Evolutionary conservation across 2,797 vertebrate genomes (phyloP), one percentile per base, ranked within the genome.

Genomic region (Pteronotus mesoamericanus): DNA sequence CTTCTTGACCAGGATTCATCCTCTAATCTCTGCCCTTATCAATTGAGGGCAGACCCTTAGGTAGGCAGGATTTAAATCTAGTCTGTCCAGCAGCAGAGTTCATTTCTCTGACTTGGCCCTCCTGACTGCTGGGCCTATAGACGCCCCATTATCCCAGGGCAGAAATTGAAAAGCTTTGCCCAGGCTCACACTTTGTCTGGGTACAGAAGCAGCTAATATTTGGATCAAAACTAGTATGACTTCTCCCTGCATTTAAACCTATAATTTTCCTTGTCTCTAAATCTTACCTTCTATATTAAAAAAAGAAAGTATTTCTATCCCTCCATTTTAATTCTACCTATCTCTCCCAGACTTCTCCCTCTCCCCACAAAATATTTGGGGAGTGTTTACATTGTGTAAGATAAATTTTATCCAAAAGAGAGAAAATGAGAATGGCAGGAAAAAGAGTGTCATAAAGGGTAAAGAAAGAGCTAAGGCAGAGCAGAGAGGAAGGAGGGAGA

Each of bases 381-480:
- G 42, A 83, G 69, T 77, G 46, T 21, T 90, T 90, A 94, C 46
- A 95, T 83, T 69, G 74, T 86, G 32, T 71, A 90, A 95, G 39
- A 12, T 82, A 77, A 82, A 53, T 93, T 96, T 95, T 95, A 59
- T 84, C 66, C 57, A 59, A 55, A 88, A 83, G 64, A 84, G n/a
- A 87, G 66, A 79, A 83, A 82, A 61, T 78, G 66, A 95, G 69
- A 85, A 88, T 72, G 19, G 68, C 86, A 91, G 71, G 89, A 86
- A 86, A 93, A 79, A 32, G 46, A 74, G 55, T 71, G 8, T 82
- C 44, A 64, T 0, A 51, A 29, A 89, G 32, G 16, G 68, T 44
- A 94, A 78, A 93, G 53, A 78, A 44, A 74, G 85, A 75, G 39
- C 51, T 37, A 92, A 90, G 64, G 42, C 46, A 66, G 32, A 37